Percentiles rank a stretch among this genome's conserved stretches.
These are phyloP conservation scores for Onchidella celtica DNA, from an alignment of 2,888 invertebrate species.

Conservation along the genomic window DNA sequence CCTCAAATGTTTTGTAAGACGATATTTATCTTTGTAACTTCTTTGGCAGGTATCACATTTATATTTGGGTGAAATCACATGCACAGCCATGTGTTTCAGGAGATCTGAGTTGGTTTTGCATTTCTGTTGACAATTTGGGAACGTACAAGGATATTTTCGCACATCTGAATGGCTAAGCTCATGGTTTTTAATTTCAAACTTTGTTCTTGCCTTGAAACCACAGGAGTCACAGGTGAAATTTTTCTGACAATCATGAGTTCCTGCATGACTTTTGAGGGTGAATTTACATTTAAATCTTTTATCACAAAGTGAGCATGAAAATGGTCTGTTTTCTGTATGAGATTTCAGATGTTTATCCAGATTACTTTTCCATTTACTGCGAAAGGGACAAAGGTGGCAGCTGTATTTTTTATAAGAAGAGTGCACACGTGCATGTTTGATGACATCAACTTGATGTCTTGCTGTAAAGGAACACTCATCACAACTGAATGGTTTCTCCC, in stretches of 20 bases:
- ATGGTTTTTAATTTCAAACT: neutral
- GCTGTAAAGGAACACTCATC: neutral
- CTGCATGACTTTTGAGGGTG: neutral
- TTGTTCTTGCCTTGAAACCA: neutral
- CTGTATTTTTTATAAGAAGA: neutral
- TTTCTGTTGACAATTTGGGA: neutral
- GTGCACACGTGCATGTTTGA: neutral
- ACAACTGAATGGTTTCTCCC: neutral
- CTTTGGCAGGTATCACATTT: neutral
- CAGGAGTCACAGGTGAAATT: neutral
- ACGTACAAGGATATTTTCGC: neutral
- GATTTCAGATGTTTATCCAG: neutral
- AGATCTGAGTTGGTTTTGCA: neutral
- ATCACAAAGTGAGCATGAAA: neutral
- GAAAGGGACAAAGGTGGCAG: neutral
- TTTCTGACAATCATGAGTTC: neutral
- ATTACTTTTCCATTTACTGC: neutral
- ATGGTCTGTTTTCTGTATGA: neutral
- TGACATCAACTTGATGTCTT: neutral
- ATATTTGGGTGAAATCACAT: neutral
- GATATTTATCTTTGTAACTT: neutral
- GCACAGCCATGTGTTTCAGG: neutral
- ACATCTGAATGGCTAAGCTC: neutral
- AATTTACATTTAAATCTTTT: neutral
- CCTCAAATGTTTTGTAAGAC: neutral